Conservation (phyloP, 2,888 invertebrate genomes). For the Baccha elongata region DNA sequence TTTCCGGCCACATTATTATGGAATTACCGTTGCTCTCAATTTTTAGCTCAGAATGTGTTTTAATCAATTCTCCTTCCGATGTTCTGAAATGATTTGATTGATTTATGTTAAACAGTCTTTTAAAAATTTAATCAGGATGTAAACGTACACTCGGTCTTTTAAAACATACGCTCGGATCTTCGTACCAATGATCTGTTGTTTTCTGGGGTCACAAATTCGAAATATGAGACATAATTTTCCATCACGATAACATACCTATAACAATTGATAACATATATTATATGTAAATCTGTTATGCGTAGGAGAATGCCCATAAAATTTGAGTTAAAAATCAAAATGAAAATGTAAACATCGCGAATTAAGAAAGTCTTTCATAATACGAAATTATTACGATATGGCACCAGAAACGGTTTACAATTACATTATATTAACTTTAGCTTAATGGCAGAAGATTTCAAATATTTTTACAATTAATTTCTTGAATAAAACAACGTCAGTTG, state of each 20-base stretch:
- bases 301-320: too few species aligned
- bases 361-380: too few species aligned
- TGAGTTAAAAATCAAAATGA: too few species aligned
- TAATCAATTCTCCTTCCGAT: slow-evolving; percentile 88
- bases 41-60: slow-evolving; percentile 88
- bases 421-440: too few species aligned
- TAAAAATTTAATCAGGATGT: background rate
- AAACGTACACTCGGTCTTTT: slow-evolving; percentile 79
- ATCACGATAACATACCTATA: slow-evolving; percentile 90
- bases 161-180: slow-evolving; percentile 86
- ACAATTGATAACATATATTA: too few species aligned
- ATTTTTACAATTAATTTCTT: too few species aligned
- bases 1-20: slow-evolving; percentile 93
- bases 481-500: too few species aligned
- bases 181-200: slow-evolving; percentile 91
- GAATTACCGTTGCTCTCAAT: slow-evolving; percentile 86
- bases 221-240: slow-evolving; percentile 90
- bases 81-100: slow-evolving; percentile 75
- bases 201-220: slow-evolving; percentile 90
- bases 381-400: too few species aligned
- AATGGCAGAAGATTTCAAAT: too few species aligned
- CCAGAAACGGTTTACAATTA: too few species aligned
- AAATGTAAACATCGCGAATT: too few species aligned
- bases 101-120: background rate
- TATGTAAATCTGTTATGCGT: too few species aligned